phyloP scores from a whole-genome alignment of 2,888 invertebrate genomes.

The Piscicola geometra region DNA sequence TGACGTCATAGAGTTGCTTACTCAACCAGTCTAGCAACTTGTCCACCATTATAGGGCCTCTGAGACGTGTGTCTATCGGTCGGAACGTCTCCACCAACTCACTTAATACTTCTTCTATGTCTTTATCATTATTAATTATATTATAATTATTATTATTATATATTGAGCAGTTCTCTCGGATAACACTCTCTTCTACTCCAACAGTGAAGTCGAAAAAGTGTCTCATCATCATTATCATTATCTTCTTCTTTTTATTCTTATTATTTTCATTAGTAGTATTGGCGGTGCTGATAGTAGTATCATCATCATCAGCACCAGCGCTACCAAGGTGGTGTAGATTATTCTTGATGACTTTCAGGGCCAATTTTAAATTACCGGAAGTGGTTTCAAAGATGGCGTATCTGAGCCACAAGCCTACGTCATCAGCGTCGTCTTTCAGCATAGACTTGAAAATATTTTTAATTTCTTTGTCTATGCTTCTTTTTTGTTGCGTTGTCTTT shows the following conservation, averaged over 20 bases:
- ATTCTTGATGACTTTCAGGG: constrained; percentile 17
- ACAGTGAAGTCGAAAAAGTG: constrained; percentile 7
- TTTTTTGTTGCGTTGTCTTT: constrained; percentile 1
- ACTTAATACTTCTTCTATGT: background rate
- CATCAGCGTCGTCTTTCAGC: constrained; percentile 25
- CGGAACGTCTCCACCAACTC: background rate
- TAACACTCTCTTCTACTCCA: background rate
- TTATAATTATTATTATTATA: background rate
- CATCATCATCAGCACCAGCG: background rate
- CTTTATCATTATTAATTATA: background rate
- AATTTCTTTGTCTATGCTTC: constrained; percentile 15
- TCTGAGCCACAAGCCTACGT: constrained; percentile 22
- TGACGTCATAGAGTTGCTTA: background rate
- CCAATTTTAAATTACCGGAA: constrained; percentile 9
- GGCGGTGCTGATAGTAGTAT: too few species aligned
- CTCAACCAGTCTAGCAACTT: background rate
- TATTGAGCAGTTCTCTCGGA: constrained; percentile 5
- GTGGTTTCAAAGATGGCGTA: constrained; percentile 24
- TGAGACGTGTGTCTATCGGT: background rate
- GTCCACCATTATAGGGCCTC: constrained; percentile 6
- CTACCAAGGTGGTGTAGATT: background rate
- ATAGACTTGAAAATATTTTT: constrained; percentile 13
- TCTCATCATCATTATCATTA: background rate
- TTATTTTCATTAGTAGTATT: too few species aligned
- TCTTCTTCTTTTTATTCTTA: background rate